A percentile compares a stretch with the other conserved stretches of the same genome.
Conservation (phyloP, 2,888 invertebrate genomes). For the Helobdella robusta region DNA sequence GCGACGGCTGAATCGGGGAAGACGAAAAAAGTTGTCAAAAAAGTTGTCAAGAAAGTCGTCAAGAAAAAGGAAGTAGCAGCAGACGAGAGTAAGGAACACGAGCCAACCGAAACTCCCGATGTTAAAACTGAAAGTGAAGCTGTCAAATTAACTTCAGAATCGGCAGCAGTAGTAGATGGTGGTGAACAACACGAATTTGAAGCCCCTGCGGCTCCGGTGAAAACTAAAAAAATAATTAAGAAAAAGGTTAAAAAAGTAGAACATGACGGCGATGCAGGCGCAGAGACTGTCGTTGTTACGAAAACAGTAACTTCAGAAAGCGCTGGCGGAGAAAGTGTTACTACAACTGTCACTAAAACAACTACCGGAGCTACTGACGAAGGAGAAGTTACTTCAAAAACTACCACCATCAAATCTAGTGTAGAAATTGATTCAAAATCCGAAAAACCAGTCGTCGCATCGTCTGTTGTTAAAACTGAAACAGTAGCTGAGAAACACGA, state of each 20-base stretch:
- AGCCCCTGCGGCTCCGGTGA: neutral
- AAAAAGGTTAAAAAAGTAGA: constrained; percentile 3
- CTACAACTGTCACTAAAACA: neutral
- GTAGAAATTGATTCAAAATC: too few relatives aligned
- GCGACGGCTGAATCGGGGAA: neutral
- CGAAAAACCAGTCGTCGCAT: too few relatives aligned
- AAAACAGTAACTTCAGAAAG: neutral
- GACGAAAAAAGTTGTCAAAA: constrained; percentile 8
- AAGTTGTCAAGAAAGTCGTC: constrained; percentile 6
- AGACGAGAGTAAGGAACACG: neutral
- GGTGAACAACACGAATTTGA: too few relatives aligned
- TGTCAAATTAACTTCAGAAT: too few relatives aligned
- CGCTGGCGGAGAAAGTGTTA: neutral
- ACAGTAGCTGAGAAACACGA: too few relatives aligned
- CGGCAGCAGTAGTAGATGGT: too few relatives aligned
- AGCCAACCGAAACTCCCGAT: neutral
- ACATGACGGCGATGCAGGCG: neutral
- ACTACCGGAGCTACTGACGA: neutral
- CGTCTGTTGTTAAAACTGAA: too few relatives aligned
- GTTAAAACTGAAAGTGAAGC: neutral
- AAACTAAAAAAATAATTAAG: constrained; percentile 7
- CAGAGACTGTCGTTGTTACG: too few relatives aligned
- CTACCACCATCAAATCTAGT: neutral
- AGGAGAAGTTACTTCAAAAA: neutral
- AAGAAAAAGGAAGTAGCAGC: constrained; percentile 6